Evolutionary conservation across 2,888 invertebrate species (phyloP), one percentile per base, ranked within the genome.

Genomic region (Synergus japonicus): DNA sequence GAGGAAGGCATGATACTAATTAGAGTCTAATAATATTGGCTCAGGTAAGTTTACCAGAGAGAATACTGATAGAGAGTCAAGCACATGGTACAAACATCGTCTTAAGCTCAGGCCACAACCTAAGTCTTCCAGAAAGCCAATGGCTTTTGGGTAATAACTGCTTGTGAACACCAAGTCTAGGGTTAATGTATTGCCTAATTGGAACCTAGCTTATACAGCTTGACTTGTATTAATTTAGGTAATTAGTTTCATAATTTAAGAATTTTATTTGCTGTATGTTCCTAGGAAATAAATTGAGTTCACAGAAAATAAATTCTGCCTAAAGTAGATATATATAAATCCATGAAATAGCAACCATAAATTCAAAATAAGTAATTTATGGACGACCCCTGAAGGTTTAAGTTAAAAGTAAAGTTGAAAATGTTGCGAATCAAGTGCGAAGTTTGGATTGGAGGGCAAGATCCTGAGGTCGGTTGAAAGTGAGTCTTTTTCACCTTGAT

Each of bases 1-100:
- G 58, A 58, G 73, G n/a, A 22, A 76, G 66, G 60, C 83, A 83
- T 82, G 82, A 84, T 85, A 86, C 89, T 89, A 89, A 89, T 89
- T 89, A 89, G 87, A 88, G 85, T 85, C 85, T 83, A 88, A 90
- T 87, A 88, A 89, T 88, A 88, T 89, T 89, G 88, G 87, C 87
- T 88, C 85, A 88, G 87, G 86, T 87, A 89, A 88, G 86, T 83
- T 84, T 85, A 82, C 83, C 84, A 83, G 73, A 84, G 73, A 79
- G 76, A 63, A 43, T 58, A 77, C 41, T 67, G 73, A 54, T 73
- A 49, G 54, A 73, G 73, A 73, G n/a, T 29, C 69, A 29, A 49
- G 69, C 54, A 58, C 54, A 37, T 54, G 73, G 18, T 79, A 76
- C 77, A 41, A 76, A 69, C 63, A 76, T 78, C 66, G 67, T 79